These are phyloP conservation scores for Beaufortia kweichowensis DNA, from an alignment of 2,113 vertebrate species.

Conservation along the genomic window DNA sequence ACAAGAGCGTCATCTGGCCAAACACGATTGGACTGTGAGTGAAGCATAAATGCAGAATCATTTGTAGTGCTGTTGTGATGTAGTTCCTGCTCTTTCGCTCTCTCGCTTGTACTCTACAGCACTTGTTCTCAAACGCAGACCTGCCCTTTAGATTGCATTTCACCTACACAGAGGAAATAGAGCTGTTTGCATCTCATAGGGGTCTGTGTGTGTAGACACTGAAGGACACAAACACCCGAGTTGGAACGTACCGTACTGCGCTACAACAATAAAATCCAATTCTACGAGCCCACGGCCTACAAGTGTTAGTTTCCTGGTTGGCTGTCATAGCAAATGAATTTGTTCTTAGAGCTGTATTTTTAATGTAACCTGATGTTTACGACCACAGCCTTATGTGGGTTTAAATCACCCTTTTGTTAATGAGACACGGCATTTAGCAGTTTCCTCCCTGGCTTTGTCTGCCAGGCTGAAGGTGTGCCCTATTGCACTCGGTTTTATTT, in stretches of 20 bases:
- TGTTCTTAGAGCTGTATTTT: too few species aligned
- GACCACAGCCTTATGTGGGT: constrained; percentile 41
- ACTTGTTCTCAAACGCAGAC: constrained; percentile 39
- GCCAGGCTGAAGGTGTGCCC: constrained; percentile 14
- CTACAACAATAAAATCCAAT: constrained; percentile 10
- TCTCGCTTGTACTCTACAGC: constrained; percentile 14
- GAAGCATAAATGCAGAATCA: constrained; percentile 16
- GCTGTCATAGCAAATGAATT: too few species aligned
- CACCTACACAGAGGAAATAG: constrained; percentile 70
- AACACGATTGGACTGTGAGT: neutral
- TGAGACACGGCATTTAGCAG: constrained; percentile 53
- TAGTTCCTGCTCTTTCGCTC: constrained; percentile 28
- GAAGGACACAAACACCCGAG: constrained; percentile 48
- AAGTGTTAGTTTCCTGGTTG: constrained; percentile 29
- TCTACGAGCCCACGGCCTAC: neutral
- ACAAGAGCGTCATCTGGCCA: neutral
- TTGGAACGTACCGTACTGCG: constrained; percentile 52
- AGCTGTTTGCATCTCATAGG: constrained; percentile 47
- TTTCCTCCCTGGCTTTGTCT: constrained; percentile 27
- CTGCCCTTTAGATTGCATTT: constrained; percentile 66
- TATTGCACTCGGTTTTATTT: constrained; percentile 47
- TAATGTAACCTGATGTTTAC: constrained; percentile 39
- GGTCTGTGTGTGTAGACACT: constrained; percentile 46
- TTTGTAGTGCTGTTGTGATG: constrained; percentile 5
- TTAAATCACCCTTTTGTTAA: constrained; percentile 46